Evolutionary conservation across 2,888 invertebrate species (phyloP), one percentile per base, ranked within the genome.

Genomic region (Scaptomyza parva): DNA sequence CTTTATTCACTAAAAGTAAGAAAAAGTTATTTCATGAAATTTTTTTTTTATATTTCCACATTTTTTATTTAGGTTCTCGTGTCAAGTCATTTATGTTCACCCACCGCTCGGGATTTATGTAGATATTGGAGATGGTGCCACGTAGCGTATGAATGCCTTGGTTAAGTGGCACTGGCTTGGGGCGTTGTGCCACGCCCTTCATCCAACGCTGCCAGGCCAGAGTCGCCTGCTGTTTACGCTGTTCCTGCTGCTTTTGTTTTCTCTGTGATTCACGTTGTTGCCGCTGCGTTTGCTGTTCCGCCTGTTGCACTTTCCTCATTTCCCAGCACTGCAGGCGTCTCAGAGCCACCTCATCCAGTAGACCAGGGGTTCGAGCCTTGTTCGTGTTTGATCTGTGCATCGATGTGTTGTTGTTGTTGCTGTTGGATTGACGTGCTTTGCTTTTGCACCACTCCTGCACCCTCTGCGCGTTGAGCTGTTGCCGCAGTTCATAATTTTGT

Each of bases 91-190:
- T 45, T 22, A 63, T 8, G 8, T 76, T 12, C 4, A 78, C 52
- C 91, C 91, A 91, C 50, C 88, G 81, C 30, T 88, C 89, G 17
- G 91, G 91, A 83, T 91, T 91, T 2, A 91, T 62, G 61, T 85
- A 91, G 18, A 91, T 87, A 24, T 86, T 60, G 2, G 91, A 91
- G 52, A 91, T 69, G 1, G 91, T 91, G 30, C 91, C 91, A 18
- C 89, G 90, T 24, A 91, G 74, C 2, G 91, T 88, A 12, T 87
- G 66, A 2, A 91, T 73, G 9, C 91, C 91, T 18, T 88, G 88
- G 63, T 90, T 90, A 2, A 91, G 77, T 2, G 91, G 91, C 43
- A 91, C 91, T 3, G 91, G 91, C 37, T 91, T 91, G 6, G 91
- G 91, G 40, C 91, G 89, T 2, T 88, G 76, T 0, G 75, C 76